phyloP scores from a whole-genome alignment of 2,113 vertebrate genomes.

The Pollachius pollachius region DNA sequence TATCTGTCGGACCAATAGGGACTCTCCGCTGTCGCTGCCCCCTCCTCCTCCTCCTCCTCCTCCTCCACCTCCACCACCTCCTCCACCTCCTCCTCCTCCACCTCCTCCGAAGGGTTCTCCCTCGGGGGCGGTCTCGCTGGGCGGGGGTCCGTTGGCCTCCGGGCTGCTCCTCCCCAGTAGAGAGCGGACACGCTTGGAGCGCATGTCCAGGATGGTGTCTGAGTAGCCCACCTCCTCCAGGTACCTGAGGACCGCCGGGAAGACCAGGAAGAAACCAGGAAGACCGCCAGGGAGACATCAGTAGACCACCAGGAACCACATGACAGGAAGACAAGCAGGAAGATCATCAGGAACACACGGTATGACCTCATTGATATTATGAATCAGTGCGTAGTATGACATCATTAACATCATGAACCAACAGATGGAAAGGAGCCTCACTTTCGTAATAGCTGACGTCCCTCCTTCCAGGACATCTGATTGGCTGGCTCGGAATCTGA shows the following conservation, averaged over 20 bases:
- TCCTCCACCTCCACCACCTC: neutral
- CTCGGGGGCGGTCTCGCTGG: conserved; percentile 56
- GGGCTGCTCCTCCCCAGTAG: conserved; percentile 81
- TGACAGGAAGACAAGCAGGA: too few relatives aligned
- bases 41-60: neutral
- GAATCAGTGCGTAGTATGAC: neutral
- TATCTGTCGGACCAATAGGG: conserved; percentile 84
- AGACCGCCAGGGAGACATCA: neutral
- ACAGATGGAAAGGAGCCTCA: conserved; percentile 54
- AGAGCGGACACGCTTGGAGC: conserved; percentile 84
- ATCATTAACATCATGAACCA: neutral
- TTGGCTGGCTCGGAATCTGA: conserved; percentile 78
- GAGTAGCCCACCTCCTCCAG: conserved; percentile 91
- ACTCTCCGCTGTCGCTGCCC: conserved; percentile 64
- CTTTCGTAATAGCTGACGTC: conserved; percentile 88
- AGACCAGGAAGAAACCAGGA: too few relatives aligned
- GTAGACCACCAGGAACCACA: neutral
- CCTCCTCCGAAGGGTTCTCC: conserved; percentile 52
- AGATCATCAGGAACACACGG: neutral
- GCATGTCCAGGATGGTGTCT: conserved; percentile 90
- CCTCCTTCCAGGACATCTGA: conserved; percentile 90
- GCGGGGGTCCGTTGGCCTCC: conserved; percentile 78
- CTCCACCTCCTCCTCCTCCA: neutral
- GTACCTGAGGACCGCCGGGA: conserved; percentile 69
- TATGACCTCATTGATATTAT: neutral